Evolutionary conservation across 2,888 invertebrate species (phyloP).

Genomic region (Mythimna albipuncta): DNA sequence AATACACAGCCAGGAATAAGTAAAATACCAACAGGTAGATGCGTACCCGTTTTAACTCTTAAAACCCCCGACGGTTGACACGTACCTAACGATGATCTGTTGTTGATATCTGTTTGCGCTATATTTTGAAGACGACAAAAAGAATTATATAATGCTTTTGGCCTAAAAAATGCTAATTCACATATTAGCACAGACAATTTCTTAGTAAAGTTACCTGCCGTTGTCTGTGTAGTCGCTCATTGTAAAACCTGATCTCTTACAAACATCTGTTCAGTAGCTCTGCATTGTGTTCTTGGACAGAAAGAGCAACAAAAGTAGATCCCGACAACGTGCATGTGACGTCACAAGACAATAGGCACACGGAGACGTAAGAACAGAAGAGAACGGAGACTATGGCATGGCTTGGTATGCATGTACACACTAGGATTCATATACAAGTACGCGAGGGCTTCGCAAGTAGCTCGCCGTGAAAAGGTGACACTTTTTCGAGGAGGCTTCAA

Average conservation of each 20-base stretch:
- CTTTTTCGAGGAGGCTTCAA: constrained; percentile 7
- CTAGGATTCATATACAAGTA: not conserved
- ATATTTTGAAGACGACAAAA: too few species aligned
- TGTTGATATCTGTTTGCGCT: too few species aligned
- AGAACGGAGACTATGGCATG: not conserved
- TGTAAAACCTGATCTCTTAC: not conserved
- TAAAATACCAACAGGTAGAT: too few species aligned
- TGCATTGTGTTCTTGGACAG: not conserved
- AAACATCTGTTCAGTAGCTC: not conserved
- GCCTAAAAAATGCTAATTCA: too few species aligned
- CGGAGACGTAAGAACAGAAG: not conserved
- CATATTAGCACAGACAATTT: not conserved
- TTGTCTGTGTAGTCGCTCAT: not conserved
- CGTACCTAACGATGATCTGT: too few species aligned
- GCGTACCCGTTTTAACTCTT: too few species aligned
- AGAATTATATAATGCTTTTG: not conserved
- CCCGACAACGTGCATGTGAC: constrained; percentile 14
- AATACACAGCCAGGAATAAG: not conserved
- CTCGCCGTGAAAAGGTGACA: constrained; percentile 4
- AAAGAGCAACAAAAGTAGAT: constrained; percentile 23
- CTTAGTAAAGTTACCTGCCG: not conserved
- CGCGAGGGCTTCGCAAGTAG: constrained; percentile 21
- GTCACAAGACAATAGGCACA: constrained; percentile 32
- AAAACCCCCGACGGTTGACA: too few species aligned
- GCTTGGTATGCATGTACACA: not conserved